Base-by-base conservation (phyloP, 2,888 invertebrate species). In the Euzophera pinguis region DNA sequence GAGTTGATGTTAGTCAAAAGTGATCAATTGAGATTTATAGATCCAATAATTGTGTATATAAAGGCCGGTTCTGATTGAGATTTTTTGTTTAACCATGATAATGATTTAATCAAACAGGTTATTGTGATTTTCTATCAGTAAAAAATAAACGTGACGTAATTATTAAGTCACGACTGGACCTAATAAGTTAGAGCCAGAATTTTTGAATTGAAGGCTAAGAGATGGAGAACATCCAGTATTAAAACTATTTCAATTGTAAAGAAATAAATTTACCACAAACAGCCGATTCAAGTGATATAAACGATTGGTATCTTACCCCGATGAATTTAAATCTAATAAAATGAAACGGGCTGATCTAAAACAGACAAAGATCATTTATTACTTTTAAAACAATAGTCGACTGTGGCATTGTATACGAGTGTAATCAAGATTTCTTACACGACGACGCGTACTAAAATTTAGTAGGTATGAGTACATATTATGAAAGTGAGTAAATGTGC, bases 221-320 rank as follows among this genome's bases (percentile, higher is more conserved):
- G 34, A 41, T 6, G 22, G 22, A 35, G 34, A 14, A 16, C 9
- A 35, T 43, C 14, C 35, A 12, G 35, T 51, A 7, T n/a, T 32
- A 32, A 32, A 3, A 3, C 22, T 22, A 22, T 22, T 22, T 22
- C 22, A 22, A 22, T n/a, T n/a, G 22, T 22, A 22, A 22, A 3
- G 77, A 81, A 75, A 79, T 80, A 73, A 63, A 71, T 66, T 64
- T 59, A 54, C 63, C 66, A 66, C 64, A 71, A 73, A 72, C 71
- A 65, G 57, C 67, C 66, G 61, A 73, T 74, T 71, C 61, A 58
- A 63, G 63, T 62, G 54, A 68, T 66, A 10, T 34, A 14, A 16
- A 54, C 55, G 64, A 66, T 64, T 51, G 38, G 47, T 66, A 63
- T 63, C 62, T 54, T 32, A 59, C 63, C 64, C 59, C 59, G 60